Conservation (phyloP, 1,140 invertebrate genomes). For the Cheumatopsyche charites region DNA sequence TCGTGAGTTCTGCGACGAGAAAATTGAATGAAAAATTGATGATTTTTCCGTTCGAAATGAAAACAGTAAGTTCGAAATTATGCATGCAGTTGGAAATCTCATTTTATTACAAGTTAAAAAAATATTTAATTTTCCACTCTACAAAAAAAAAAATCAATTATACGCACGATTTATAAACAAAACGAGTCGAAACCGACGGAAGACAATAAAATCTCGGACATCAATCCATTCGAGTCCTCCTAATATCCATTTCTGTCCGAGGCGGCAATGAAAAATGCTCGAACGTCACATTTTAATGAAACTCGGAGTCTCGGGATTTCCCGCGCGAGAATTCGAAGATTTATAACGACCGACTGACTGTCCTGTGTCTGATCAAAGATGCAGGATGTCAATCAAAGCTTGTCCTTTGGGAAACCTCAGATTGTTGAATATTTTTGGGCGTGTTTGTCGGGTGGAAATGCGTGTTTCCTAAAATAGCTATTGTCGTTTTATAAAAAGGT, state of each 20-base stretch:
- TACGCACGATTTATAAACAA: too few relatives aligned
- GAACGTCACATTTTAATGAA: constrained; percentile 20
- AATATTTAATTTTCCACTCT: too few relatives aligned
- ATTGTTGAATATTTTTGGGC: constrained; percentile 16
- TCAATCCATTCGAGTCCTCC: constrained; percentile 19
- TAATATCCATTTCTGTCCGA: background rate
- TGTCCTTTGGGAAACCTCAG: background rate
- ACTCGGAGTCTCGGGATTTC: background rate
- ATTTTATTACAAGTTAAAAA: too few relatives aligned
- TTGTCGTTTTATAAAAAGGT: too few relatives aligned
- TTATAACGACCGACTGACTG: constrained; percentile 1
- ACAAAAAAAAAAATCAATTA: too few relatives aligned
- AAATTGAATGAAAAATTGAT: background rate
- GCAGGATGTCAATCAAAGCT: constrained; percentile 28
- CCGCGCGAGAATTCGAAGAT: constrained; percentile 8
- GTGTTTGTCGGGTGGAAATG: too few relatives aligned
- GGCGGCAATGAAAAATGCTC: constrained; percentile 14
- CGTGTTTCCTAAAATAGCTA: too few relatives aligned
- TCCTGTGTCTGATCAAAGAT: constrained; percentile 22
- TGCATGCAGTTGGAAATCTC: too few relatives aligned
- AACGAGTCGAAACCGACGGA: background rate
- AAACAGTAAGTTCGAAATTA: too few relatives aligned
- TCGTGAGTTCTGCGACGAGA: background rate
- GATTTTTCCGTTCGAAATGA: too few relatives aligned
- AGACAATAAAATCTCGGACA: constrained; percentile 21